A percentile compares a stretch with the other conserved stretches of the same genome.
Evolutionary conservation across 2,888 invertebrate genomes (phyloP).

Genomic region (Apeira syringaria): DNA sequence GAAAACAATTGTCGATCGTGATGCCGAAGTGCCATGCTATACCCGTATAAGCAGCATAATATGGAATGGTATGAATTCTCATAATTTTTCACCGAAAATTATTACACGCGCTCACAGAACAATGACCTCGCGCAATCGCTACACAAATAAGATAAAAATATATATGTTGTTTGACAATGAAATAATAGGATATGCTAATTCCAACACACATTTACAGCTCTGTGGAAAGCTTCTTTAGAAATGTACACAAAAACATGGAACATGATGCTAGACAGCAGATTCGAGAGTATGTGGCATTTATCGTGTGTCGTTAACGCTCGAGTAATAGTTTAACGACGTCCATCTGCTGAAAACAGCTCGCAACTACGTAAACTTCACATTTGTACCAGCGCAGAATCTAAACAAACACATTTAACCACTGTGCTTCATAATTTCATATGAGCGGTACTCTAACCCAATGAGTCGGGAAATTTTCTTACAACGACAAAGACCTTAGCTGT

Average conservation of each 20-base stretch:
- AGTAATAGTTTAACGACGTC: conserved; percentile 55
- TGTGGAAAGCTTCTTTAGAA: background rate
- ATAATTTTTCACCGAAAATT: background rate
- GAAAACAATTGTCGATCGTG: too few species aligned
- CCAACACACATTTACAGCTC: background rate
- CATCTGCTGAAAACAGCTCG: conserved; percentile 44
- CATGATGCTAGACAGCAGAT: conserved; percentile 8
- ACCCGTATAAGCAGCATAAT: too few species aligned
- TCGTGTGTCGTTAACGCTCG: conserved; percentile 40
- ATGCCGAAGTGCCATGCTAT: too few species aligned
- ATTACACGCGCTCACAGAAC: background rate
- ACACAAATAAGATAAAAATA: background rate
- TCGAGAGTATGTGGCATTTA: conserved; percentile 31
- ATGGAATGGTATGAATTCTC: too few species aligned
- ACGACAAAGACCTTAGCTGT: conserved; percentile 3
- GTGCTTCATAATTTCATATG: background rate
- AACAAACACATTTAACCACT: background rate
- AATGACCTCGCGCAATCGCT: background rate
- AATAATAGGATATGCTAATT: background rate
- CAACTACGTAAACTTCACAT: conserved; percentile 40
- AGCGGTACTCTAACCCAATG: background rate
- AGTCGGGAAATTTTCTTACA: background rate
- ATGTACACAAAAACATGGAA: background rate
- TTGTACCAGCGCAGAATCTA: conserved; percentile 35
- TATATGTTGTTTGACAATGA: background rate